Conservation (phyloP, 2,888 invertebrate species). For the Napeogenes inachia region DNA sequence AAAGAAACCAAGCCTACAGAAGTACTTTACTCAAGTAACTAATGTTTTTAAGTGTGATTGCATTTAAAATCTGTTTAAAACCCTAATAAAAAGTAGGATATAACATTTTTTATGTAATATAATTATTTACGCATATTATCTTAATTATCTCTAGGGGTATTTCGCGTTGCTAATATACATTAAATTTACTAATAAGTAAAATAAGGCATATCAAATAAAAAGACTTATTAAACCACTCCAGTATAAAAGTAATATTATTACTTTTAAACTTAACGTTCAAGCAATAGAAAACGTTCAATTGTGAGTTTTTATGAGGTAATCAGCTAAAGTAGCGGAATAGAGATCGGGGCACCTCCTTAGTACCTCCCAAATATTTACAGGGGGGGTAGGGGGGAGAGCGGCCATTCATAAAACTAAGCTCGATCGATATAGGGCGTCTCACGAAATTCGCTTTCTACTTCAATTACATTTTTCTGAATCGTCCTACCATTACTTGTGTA, state of each 20-base stretch:
- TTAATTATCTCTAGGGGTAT: too few species aligned
- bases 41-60: too few species aligned
- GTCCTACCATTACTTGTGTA: conserved; percentile 15
- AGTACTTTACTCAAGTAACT: neutral
- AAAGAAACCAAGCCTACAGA: neutral
- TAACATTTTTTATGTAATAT: too few species aligned
- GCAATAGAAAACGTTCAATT: conserved; percentile 18
- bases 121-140: too few species aligned
- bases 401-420: conserved; percentile 71
- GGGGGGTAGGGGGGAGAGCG: conserved; percentile 34
- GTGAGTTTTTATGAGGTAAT: conserved; percentile 28
- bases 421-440: conserved; percentile 60
- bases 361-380: conserved; percentile 29
- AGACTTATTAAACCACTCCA: neutral
- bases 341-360: conserved; percentile 21
- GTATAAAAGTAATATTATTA: conserved; percentile 3
- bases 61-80: too few species aligned
- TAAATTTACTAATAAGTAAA: too few species aligned
- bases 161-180: too few species aligned
- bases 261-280: conserved; percentile 13
- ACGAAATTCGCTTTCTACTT: conserved; percentile 27
- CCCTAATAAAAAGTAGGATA: too few species aligned
- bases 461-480: conserved; percentile 32
- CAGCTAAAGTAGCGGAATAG: conserved; percentile 32
- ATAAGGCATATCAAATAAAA: too few species aligned